A percentile compares a stretch with the other conserved stretches of the same genome.
Evolutionary conservation across 2,888 invertebrate genomes (phyloP).

Genomic region (Hemithea aestivaria): DNA sequence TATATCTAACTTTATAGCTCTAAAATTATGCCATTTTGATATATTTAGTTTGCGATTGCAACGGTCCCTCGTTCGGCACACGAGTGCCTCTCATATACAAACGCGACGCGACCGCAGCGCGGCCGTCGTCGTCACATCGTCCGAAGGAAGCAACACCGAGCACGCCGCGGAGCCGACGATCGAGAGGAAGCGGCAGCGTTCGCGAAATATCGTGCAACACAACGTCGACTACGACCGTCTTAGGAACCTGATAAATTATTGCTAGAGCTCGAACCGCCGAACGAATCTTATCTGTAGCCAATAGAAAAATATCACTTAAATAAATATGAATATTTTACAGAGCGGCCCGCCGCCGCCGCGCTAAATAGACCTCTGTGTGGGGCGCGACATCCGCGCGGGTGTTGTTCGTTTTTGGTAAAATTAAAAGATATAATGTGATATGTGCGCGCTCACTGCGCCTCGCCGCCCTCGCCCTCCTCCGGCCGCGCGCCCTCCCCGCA

Average conservation of each 20-base stretch:
- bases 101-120: conserved; percentile 66
- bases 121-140: conserved; percentile 38
- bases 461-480: conserved; percentile 32
- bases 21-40: conserved; percentile 79
- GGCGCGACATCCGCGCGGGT: conserved; percentile 36
- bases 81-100: conserved; percentile 76
- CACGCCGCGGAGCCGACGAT: conserved; percentile 57
- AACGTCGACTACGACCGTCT: conserved; percentile 76
- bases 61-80: conserved; percentile 78
- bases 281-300: conserved; percentile 76
- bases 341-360: conserved; percentile 35
- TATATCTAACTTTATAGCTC: conserved; percentile 72
- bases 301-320: conserved; percentile 80
- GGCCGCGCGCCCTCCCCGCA: conserved; percentile 30
- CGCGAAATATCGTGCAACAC: conserved; percentile 75
- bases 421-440: conserved; percentile 69
- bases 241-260: conserved; percentile 79
- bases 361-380: conserved; percentile 28
- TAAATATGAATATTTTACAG: conserved; percentile 71
- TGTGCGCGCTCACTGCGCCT: conserved; percentile 33
- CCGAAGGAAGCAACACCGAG: conserved; percentile 33
- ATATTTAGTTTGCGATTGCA: conserved; percentile 78
- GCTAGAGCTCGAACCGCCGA: conserved; percentile 69
- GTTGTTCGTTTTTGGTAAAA: conserved; percentile 64
- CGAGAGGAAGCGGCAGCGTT: conserved; percentile 76